Conservation (phyloP, 1,140 invertebrate genomes). For the Leptinotarsa texana region DNA sequence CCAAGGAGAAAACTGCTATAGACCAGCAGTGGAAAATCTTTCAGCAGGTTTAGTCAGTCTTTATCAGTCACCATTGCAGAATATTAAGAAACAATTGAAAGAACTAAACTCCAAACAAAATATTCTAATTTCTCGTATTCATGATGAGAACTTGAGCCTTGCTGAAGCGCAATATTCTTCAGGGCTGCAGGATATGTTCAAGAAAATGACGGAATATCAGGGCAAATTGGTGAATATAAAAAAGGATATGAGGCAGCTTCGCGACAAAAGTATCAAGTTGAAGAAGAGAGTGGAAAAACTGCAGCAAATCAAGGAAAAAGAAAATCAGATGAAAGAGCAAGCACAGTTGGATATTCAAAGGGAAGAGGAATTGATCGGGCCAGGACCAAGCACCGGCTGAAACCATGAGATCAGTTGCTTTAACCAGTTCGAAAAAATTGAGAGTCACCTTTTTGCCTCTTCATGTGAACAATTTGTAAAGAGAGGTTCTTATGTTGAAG, state of each 20-base stretch:
- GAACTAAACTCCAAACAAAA: constrained; percentile 22
- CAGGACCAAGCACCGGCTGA: constrained; percentile 1
- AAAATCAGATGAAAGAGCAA: constrained; percentile 4
- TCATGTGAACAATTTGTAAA: no score
- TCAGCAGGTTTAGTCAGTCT: constrained; percentile 13
- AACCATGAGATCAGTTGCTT: constrained; percentile 2
- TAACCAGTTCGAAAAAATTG: no score
- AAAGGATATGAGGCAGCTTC: constrained; percentile 22
- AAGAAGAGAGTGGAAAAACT: constrained; percentile 15
- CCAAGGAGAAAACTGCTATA: constrained; percentile 10
- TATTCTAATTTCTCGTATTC: constrained; percentile 5
- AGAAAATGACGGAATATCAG: constrained; percentile 17
- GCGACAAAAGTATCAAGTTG: constrained; percentile 22
- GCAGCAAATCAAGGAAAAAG: constrained; percentile 24
- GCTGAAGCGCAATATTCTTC: constrained; percentile 24
- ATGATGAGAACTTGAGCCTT: constrained; percentile 19
- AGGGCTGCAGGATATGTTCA: constrained; percentile 23
- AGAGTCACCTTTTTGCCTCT: no score
- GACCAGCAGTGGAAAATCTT: constrained; percentile 14
- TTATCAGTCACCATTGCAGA: constrained; percentile 6
- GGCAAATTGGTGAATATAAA: constrained; percentile 18
- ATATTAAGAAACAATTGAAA: constrained; percentile 17
- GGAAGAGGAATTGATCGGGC: background rate
- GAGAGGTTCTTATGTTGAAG: no score
- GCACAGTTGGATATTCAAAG: background rate